A percentile compares a stretch with the other conserved stretches of the same genome.
Evolutionary conservation across 1,140 invertebrate genomes (phyloP).

Genomic region (Bacillus rossius): DNA sequence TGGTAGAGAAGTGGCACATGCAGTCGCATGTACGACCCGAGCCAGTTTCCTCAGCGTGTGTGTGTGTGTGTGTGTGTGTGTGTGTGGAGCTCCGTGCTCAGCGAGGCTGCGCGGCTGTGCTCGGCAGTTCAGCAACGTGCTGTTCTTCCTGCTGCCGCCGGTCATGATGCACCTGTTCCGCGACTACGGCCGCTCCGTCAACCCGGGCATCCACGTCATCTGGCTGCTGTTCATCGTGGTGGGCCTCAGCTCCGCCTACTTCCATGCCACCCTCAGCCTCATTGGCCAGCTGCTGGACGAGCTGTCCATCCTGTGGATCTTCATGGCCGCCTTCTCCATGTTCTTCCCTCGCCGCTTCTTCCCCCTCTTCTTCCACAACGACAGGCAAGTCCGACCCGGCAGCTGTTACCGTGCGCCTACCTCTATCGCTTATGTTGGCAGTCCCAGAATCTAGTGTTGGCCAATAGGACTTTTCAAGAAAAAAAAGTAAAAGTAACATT

Average conservation of each 20-base stretch:
- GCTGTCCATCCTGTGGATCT: constrained; percentile 73
- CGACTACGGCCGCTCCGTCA: constrained; percentile 66
- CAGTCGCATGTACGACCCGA: too few relatives aligned
- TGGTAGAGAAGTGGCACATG: too few relatives aligned
- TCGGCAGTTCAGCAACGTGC: constrained; percentile 69
- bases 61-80: too few relatives aligned
- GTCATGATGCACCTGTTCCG: constrained; percentile 67
- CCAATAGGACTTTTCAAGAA: too few relatives aligned
- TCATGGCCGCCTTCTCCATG: constrained; percentile 66
- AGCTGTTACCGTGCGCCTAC: too few relatives aligned
- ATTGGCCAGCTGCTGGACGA: constrained; percentile 76
- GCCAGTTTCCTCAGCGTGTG: too few relatives aligned
- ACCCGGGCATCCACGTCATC: constrained; percentile 66
- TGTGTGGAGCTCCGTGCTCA: too few relatives aligned
- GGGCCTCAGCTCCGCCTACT: constrained; percentile 74
- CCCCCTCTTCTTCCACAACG: constrained; percentile 55
- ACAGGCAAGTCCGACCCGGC: constrained; percentile 47
- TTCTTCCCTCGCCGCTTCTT: constrained; percentile 66
- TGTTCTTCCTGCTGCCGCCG: constrained; percentile 72
- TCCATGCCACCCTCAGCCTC: constrained; percentile 74
- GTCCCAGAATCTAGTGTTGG: too few relatives aligned
- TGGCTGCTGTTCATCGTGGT: constrained; percentile 72
- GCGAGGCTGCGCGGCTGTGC: too few relatives aligned
- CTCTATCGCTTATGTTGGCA: neutral
- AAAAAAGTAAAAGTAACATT: too few relatives aligned